Percentiles rank a stretch among this genome's conserved stretches.
Conservation (phyloP, 1,140 invertebrate species). For the Neomicropteryx cornuta region DNA sequence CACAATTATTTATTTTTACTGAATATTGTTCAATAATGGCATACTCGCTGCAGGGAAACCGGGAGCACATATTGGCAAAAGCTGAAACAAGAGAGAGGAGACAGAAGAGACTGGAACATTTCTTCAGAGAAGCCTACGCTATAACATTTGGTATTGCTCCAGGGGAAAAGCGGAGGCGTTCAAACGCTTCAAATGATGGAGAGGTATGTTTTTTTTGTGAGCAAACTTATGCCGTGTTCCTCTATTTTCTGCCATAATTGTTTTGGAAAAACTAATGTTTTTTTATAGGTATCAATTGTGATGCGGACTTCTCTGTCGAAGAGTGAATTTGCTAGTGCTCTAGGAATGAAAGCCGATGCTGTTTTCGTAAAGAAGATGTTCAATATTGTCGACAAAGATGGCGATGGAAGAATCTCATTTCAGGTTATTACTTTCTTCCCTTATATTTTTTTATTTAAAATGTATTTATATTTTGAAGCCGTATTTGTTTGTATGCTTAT, state of each 20-base stretch:
- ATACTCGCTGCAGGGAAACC: conserved; percentile 39
- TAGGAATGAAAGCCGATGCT: conserved; percentile 93
- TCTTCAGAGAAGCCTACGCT: conserved; percentile 96
- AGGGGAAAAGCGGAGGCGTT: conserved; percentile 56
- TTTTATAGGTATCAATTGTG: conserved; percentile 51
- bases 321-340: conserved; percentile 91
- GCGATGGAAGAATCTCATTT: conserved; percentile 92
- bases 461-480: conserved; percentile 4
- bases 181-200: conserved; percentile 63
- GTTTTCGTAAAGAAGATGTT: conserved; percentile 99
- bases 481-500: no score
- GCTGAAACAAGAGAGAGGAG: conserved; percentile 93
- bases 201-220: conserved; percentile 5
- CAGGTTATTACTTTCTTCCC: conserved; percentile 42
- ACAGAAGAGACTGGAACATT: conserved; percentile 91
- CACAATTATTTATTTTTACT: no score
- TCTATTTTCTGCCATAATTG: not conserved
- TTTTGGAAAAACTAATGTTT: not conserved
- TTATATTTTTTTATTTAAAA: conserved; percentile 1
- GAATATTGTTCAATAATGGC: no score
- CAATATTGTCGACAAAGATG: conserved; percentile 94
- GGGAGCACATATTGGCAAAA: conserved; percentile 83
- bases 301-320: conserved; percentile 91
- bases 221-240: not conserved
- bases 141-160: conserved; percentile 80